Base-by-base conservation (phyloP, 2,113 vertebrate species). In the Sylvilagus bachmani region DNA sequence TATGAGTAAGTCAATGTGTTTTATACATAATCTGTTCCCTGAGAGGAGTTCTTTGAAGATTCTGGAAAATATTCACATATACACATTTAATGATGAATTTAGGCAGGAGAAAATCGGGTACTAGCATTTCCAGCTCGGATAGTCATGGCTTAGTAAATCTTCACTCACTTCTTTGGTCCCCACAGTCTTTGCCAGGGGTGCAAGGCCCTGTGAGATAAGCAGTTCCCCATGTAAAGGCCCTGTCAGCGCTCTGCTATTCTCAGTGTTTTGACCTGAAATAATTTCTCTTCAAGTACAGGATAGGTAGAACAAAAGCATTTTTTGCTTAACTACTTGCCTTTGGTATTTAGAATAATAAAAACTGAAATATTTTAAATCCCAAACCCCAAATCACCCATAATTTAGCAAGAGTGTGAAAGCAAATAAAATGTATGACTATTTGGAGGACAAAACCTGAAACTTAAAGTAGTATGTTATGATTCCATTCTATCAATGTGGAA, bases 291-390 rank as follows among this genome's bases (percentile, higher is more conserved):
- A 62, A 55, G 10, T 53, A n/a, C 61, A 7, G 44, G 19, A 90
- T 44, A 74, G 71, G 31, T 79, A 12, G 36, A 82, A 71, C 14
- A 38, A 73, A 92, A 64, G 73, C 79, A 86, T 70, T 79, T 86
- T 90, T 33, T 51, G 29, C 33, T 55, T 78, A 74, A 89, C 10
- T 49, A 62, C 13, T 66, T 96, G 71, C 27, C 16, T 14, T 92
- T 73, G 7, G 6, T 69, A 74, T 90, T 95, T 3, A 22, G 14
- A 75, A 80, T 90, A 86, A 53, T 86, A 53, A 89, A 81, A 89
- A 51, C 3, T 79, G 12, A 2, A 3, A 71, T 79, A 64, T 64
- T 88, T 51, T 24, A 93, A 66, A 86, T 25, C 10, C 6, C 70
- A 38, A 95, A 79, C n/a, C 4, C 9, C 70, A 94, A 84, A 25